phyloP scores from a whole-genome alignment of 2,797 vertebrate species.

The Chaunax sp. region DNA sequence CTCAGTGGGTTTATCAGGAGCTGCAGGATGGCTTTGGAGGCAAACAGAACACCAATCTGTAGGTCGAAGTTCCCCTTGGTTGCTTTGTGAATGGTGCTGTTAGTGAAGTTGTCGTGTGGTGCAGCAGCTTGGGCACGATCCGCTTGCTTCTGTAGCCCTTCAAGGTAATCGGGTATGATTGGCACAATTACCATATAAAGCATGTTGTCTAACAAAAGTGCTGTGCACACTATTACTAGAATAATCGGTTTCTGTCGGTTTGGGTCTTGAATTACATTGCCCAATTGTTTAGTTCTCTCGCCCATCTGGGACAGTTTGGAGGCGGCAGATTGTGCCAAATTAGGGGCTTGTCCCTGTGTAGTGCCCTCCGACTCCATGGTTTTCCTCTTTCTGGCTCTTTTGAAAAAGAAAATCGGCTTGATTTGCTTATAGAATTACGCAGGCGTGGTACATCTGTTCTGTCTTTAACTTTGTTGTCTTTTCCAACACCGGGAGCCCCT shows the following conservation, averaged over 20 bases:
- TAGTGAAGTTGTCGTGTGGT: conserved; percentile 75
- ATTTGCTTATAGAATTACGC: conserved; percentile 50
- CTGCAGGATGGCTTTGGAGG: conserved; percentile 96
- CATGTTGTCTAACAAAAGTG: conserved; percentile 97
- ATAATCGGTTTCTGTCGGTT: conserved; percentile 90
- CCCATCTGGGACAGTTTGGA: conserved; percentile 91
- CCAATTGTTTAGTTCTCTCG: conserved; percentile 89
- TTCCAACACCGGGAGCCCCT: conserved; percentile 37
- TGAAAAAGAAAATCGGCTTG: conserved; percentile 43
- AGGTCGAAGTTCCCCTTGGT: conserved; percentile 89
- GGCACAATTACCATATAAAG: conserved; percentile 99
- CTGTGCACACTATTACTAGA: conserved; percentile 92
- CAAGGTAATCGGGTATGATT: conserved; percentile 95
- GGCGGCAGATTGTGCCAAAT: conserved; percentile 87
- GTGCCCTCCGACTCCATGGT: conserved; percentile 79
- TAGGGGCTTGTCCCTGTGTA: conserved; percentile 71
- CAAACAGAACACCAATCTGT: conserved; percentile 95
- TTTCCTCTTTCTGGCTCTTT: conserved; percentile 40
- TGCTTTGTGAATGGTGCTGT: conserved; percentile 69
- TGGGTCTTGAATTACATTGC: conserved; percentile 87
- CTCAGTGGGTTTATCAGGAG: conserved; percentile 94
- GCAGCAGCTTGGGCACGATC: conserved; percentile 45
- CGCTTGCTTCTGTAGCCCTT: conserved; percentile 82
- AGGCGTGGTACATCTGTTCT: conserved; percentile 63
- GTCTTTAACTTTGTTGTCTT: conserved; percentile 29